Evolutionary conservation across 1,140 invertebrate species (phyloP).

Genomic region (Halyomorpha halys): DNA sequence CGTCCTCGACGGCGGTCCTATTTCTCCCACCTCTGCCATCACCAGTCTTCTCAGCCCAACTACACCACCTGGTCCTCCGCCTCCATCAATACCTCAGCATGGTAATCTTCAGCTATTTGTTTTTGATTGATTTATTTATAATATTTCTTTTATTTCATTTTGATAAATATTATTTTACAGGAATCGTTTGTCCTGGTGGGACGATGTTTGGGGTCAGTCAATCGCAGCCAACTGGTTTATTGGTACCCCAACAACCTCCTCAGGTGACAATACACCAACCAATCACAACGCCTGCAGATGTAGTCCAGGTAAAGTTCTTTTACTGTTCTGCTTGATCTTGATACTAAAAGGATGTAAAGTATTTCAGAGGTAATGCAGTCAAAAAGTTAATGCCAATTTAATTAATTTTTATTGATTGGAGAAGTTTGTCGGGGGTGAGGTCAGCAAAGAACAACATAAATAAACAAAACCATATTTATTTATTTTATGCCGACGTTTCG

Average conservation of each 20-base stretch:
- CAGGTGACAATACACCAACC: conserved; percentile 30
- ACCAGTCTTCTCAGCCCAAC: conserved; percentile 22
- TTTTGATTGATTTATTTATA: conserved; percentile 1
- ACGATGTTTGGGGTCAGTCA: conserved; percentile 5
- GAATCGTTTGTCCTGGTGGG: not conserved
- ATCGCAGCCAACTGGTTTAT: conserved; percentile 27
- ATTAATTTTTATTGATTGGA: too few relatives aligned
- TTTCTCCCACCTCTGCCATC: conserved; percentile 25
- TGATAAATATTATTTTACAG: not conserved
- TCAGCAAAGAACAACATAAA: too few relatives aligned
- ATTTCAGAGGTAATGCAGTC: too few relatives aligned
- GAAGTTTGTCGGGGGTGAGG: too few relatives aligned
- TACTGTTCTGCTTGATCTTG: too few relatives aligned
- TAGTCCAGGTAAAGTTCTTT: conserved; percentile 37
- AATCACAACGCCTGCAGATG: conserved; percentile 36
- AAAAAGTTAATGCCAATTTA: too few relatives aligned
- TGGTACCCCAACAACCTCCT: conserved; percentile 32
- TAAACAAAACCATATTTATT: too few relatives aligned
- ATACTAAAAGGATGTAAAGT: too few relatives aligned
- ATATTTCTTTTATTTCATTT: not conserved
- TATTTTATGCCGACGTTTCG: too few relatives aligned
- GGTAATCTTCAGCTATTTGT: conserved; percentile 16
- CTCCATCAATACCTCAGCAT: conserved; percentile 9
- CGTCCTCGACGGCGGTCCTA: conserved; percentile 34
- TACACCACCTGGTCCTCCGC: conserved; percentile 24